These are phyloP conservation scores for Antechinus stuartii DNA, from an alignment of 2,113 vertebrate genomes.

Conservation along the genomic window DNA sequence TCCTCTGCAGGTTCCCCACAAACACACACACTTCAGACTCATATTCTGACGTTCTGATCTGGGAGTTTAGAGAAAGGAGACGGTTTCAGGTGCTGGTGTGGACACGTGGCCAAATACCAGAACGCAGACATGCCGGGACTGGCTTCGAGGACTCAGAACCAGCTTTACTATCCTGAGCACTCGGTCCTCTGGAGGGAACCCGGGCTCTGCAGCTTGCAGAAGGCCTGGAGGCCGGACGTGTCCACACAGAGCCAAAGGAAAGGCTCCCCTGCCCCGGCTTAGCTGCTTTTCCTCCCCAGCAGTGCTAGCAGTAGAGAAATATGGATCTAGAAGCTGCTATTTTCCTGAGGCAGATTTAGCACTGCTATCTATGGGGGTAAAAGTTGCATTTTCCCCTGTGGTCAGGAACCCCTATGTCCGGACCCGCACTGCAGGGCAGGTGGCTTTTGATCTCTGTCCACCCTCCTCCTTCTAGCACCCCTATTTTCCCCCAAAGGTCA, in stretches of 20 bases:
- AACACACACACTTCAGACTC: not conserved
- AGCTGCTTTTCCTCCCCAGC: not conserved
- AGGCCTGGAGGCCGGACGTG: not conserved
- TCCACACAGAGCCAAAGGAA: not conserved
- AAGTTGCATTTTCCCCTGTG: not conserved
- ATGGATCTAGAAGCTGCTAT: too few species aligned
- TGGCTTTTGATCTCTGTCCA: not conserved
- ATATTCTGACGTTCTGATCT: not conserved
- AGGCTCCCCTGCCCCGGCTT: not conserved
- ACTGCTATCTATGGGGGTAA: not conserved
- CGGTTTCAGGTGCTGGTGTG: not conserved
- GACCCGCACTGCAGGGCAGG: not conserved
- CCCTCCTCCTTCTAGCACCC: not conserved
- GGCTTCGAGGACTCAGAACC: not conserved
- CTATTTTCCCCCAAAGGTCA: not conserved
- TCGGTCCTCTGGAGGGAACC: not conserved
- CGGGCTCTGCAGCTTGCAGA: not conserved
- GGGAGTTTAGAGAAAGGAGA: not conserved
- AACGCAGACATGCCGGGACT: not conserved
- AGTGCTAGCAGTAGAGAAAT: not conserved
- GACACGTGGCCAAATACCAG: not conserved
- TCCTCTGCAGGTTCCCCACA: not conserved
- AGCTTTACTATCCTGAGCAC: not conserved
- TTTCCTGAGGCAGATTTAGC: not conserved
- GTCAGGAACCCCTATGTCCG: not conserved